Evolutionary conservation across 53 echinoderm and acorn worm species (phyloP), one percentile per base, ranked within the genome.

Genomic region (Antedon mediterranea): DNA sequence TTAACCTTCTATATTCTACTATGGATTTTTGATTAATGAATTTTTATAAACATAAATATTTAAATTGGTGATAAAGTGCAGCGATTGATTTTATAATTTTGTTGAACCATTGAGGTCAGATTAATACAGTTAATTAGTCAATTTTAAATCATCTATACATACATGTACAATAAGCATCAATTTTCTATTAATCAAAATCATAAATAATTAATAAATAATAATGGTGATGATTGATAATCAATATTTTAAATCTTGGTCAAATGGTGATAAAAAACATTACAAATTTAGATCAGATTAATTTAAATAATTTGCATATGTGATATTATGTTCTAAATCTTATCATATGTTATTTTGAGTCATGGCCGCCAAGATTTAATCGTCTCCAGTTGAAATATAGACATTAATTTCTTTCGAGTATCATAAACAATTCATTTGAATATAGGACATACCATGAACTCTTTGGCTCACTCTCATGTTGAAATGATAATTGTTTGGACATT

Each of bases 301-400:
- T 13, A 23, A 57, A 57, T 57, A 57, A 57, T 57, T 57, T 57
- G 57, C 57, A 57, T 57, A 57, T 57, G 57, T 23, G 57, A 26
- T 57, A 57, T 57, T 57, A 57, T 57, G 57, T 57, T 57, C 57
- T 57, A 57, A 57, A 57, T 57, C 57, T 57, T 57, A 57, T 57
- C 57, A 23, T 57, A 57, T 57, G 57, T 57, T 57, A 57, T 57
- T 57, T 57, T 57, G 57, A 57, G 57, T 57, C 57, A 57, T 57
- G 57, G 57, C 57, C 57, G 57, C 7, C 57, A 57, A 57, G 57
- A 57, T 57, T 57, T 57, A 57, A 57, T 57, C 57, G 57, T 8
- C 23, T 57, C 14, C 11, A 57, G 57, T 57, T 57, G 57, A 57
- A 57, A 57, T 57, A 57, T 57, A 15, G 57, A 57, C 57, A 23